Conservation (phyloP, 2,888 invertebrate genomes). For the Melinaea marsaeus region DNA sequence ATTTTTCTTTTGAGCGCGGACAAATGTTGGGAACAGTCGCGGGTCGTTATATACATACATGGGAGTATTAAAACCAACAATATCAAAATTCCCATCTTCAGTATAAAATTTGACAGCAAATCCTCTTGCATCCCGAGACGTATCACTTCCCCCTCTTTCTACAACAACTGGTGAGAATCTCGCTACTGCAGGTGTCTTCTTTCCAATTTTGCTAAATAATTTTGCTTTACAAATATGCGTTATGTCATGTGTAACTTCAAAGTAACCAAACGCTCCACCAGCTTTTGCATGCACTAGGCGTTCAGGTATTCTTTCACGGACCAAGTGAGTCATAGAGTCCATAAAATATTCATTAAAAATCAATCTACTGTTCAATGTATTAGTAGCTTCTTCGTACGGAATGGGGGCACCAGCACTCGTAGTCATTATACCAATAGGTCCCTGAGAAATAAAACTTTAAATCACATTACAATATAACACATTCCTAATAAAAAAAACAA, state of each 20-base stretch:
- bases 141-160: constrained; percentile 91
- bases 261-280: constrained; percentile 90
- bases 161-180: constrained; percentile 89
- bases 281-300: constrained; percentile 96
- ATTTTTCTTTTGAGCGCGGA: constrained; percentile 95
- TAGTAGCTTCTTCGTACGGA: constrained; percentile 81
- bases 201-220: constrained; percentile 84
- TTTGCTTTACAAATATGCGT: constrained; percentile 85
- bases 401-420: constrained; percentile 89
- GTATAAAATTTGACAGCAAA: constrained; percentile 95
- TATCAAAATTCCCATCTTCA: constrained; percentile 92
- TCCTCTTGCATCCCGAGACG: constrained; percentile 90
- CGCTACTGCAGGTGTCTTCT: constrained; percentile 84
- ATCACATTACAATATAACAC: background rate
- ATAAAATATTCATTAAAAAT: constrained; percentile 87
- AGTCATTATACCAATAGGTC: constrained; percentile 78
- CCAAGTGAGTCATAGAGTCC: constrained; percentile 87
- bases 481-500: constrained; percentile 2
- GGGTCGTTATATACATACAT: constrained; percentile 94
- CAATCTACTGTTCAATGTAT: constrained; percentile 87
- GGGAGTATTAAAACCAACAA: constrained; percentile 92
- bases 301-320: constrained; percentile 93
- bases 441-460: constrained; percentile 48
- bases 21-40: constrained; percentile 90
- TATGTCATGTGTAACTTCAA: constrained; percentile 90